These are phyloP conservation scores for Chamaea fasciata DNA, from an alignment of 2,113 vertebrate genomes.

Conservation along the genomic window DNA sequence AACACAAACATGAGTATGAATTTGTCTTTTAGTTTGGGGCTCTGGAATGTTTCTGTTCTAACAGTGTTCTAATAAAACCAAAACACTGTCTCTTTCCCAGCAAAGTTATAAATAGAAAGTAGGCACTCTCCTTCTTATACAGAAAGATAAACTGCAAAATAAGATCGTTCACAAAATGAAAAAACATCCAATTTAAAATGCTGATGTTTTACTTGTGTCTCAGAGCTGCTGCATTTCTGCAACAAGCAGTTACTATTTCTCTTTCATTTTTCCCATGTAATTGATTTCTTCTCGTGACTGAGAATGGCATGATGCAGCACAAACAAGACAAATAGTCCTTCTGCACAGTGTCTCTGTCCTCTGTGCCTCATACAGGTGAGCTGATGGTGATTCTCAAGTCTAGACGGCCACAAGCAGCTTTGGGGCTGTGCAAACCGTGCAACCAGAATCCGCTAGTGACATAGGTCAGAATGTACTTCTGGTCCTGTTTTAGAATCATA, in stretches of 20 bases:
- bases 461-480: not conserved
- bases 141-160: constrained; percentile 28
- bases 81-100: constrained; percentile 57
- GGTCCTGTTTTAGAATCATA: not conserved
- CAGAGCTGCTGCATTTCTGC: not conserved
- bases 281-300: not conserved
- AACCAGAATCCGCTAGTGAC: not conserved
- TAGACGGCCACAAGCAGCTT: not conserved
- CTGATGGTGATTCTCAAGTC: not conserved
- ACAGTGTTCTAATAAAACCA: constrained; percentile 45
- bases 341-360: not conserved
- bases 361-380: not conserved
- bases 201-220: not conserved
- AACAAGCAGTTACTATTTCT: not conserved
- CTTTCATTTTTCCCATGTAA: not conserved
- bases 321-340: not conserved
- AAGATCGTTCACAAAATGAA: not conserved
- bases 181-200: not conserved
- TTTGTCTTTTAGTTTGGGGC: constrained; percentile 45
- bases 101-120: constrained; percentile 63
- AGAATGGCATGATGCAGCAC: not conserved
- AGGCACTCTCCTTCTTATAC: not conserved
- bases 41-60: constrained; percentile 61
- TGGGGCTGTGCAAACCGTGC: not conserved
- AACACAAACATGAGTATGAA: constrained; percentile 12